Evolutionary conservation across 2,113 vertebrate species (phyloP).

Genomic region (Pao palembangensis): DNA sequence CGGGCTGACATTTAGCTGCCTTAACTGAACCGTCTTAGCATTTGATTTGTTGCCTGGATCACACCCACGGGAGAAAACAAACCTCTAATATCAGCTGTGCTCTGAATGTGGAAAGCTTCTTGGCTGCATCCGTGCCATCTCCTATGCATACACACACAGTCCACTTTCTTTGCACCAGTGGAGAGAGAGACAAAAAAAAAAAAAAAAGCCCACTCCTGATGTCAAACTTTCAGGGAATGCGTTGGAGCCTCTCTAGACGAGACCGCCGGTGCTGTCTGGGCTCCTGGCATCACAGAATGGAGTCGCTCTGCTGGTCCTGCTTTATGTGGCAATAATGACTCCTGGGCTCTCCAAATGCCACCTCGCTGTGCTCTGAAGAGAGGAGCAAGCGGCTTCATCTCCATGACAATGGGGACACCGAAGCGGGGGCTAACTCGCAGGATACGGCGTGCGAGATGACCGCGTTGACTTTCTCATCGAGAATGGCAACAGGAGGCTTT

Average conservation of each 20-base stretch:
- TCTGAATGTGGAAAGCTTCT: slow-evolving; percentile 56
- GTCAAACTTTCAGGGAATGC: slow-evolving; percentile 44
- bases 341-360: slow-evolving; percentile 73
- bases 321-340: slow-evolving; percentile 80
- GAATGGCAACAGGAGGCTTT: slow-evolving; percentile 70
- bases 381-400: slow-evolving; percentile 77
- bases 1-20: slow-evolving; percentile 41
- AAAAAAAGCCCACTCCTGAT: slow-evolving; percentile 45
- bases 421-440: slow-evolving; percentile 46
- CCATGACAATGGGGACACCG: slow-evolving; percentile 78
- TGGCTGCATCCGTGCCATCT: slow-evolving; percentile 32
- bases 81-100: slow-evolving; percentile 44
- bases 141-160: slow-evolving; percentile 31
- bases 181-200: background rate
- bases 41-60: slow-evolving; percentile 63
- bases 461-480: slow-evolving; percentile 66
- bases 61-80: slow-evolving; percentile 39
- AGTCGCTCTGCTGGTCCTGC: slow-evolving; percentile 60
- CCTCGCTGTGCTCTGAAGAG: slow-evolving; percentile 73
- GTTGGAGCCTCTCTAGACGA: slow-evolving; percentile 41
- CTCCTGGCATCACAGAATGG: slow-evolving; percentile 56
- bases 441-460: slow-evolving; percentile 69
- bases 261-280: slow-evolving; percentile 45
- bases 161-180: slow-evolving; percentile 35
- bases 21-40: slow-evolving; percentile 48